phyloP scores from a whole-genome alignment of 2,113 vertebrate species.

The Pterocles burchelli region DNA sequence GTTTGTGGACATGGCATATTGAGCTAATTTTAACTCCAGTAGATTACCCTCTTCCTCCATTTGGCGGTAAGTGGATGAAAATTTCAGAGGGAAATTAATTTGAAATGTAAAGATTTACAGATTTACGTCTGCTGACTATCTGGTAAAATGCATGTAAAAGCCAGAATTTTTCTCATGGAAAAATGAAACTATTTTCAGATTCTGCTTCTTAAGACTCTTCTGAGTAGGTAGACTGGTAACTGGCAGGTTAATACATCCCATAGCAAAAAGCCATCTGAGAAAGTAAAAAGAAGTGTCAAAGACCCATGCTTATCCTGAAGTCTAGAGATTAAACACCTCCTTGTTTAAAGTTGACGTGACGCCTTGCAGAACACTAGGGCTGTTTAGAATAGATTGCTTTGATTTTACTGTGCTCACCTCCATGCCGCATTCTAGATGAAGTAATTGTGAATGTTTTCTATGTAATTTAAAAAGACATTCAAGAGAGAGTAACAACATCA shows the following conservation, averaged over 20 bases:
- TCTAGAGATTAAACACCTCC: not conserved
- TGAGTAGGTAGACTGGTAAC: not conserved
- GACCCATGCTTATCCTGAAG: not conserved
- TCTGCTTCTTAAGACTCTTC: not conserved
- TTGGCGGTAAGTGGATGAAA: not conserved
- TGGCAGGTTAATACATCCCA: not conserved
- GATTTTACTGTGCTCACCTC: not conserved
- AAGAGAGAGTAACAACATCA: not conserved
- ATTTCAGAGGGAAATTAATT: not conserved
- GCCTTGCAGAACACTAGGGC: not conserved
- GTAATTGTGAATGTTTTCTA: not conserved
- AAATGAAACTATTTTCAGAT: not conserved
- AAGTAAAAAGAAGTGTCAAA: not conserved
- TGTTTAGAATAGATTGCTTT: not conserved
- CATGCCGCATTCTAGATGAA: not conserved
- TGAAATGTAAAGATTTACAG: not conserved
- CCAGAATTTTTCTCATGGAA: not conserved
- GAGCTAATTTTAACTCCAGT: not conserved
- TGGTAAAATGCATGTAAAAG: not conserved
- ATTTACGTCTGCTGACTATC: not conserved
- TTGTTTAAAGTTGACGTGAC: not conserved
- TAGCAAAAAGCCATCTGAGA: not conserved
- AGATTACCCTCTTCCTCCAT: not conserved
- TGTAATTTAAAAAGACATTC: not conserved
- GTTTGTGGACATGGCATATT: not conserved